Base-by-base conservation (phyloP, 2,797 vertebrate genomes). In the Calcarius lapponicus region DNA sequence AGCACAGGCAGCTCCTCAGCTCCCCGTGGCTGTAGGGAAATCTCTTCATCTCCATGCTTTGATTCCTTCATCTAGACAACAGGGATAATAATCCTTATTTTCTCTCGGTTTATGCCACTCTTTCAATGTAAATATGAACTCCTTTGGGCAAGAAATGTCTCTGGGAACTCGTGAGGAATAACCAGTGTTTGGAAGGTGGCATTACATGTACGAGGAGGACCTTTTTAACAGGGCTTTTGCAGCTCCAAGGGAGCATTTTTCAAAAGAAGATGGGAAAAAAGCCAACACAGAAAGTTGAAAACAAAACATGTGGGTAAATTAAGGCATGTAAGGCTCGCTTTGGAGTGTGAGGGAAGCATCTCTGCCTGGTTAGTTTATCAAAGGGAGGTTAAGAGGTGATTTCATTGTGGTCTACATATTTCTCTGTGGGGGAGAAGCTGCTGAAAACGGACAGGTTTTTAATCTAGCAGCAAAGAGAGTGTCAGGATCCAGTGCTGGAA, bases 101-200 rank as follows among this genome's bases (percentile, higher is more conserved):
- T 34, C 83, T 64, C 80, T 54, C 66, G 51, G 58, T 72, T 87
- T 32, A 9, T 38, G 54, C 65, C 9, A 2, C 20, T 79, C 69
- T 84, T 69, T 61, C 86, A 32, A 14, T 72, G 84, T 58, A 66
- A 86, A 79, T 31, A 72, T 6, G 16, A 91, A 61, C 66, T 90
- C 80, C 93, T 95, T 81, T 72, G 88, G 91, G 93, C 88, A 56
- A 86, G 82, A 93, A 79, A 24, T 31, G 56, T 83, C 76, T 72
- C 34, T 65, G 88, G 82, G 73, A 87, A 22, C 26, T 75, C 0
- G 2, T 8, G 36, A 83, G 70, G 93, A 75, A 45, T 24, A 79
- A 50, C 1, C 31, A 34, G 74, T 9, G 48, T 67, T 86, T 54
- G 57, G 54, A 69, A 69, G 47, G 45, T 47, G 80, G 45, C 8